Percentiles rank a stretch among this genome's conserved stretches.
Evolutionary conservation across 2,113 vertebrate genomes (phyloP).

Genomic region (Dromas ardeola): DNA sequence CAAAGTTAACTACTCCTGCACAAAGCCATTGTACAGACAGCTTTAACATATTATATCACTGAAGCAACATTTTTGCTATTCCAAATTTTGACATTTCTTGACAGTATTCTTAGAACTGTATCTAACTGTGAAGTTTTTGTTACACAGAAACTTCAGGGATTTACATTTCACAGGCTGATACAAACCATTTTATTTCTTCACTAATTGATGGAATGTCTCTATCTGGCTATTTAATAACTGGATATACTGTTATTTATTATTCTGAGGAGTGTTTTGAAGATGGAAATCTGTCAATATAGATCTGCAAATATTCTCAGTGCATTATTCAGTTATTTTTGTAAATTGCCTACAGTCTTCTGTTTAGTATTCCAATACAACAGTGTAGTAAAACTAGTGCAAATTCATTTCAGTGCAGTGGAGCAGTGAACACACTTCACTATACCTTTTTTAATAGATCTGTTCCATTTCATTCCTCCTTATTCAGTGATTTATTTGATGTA

Average conservation of each 20-base stretch:
- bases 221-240: not conserved
- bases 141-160: not conserved
- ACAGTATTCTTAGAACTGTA: not conserved
- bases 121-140: not conserved
- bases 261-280: not conserved
- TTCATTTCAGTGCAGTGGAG: not conserved
- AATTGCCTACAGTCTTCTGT: not conserved
- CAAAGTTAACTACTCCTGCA: not conserved
- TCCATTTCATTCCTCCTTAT: slow-evolving; percentile 20
- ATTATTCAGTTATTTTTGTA: not conserved
- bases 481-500: not conserved
- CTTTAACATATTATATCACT: not conserved
- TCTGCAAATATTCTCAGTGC: not conserved
- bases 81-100: not conserved
- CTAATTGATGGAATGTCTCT: not conserved
- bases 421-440: not conserved
- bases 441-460: not conserved
- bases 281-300: not conserved
- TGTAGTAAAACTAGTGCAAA: not conserved
- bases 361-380: not conserved
- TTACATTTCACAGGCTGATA: not conserved
- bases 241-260: not conserved
- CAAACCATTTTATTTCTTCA: not conserved
- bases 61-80: not conserved
- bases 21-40: not conserved